Conservation (phyloP, 2,797 vertebrate genomes). For the Malurus splendens region DNA sequence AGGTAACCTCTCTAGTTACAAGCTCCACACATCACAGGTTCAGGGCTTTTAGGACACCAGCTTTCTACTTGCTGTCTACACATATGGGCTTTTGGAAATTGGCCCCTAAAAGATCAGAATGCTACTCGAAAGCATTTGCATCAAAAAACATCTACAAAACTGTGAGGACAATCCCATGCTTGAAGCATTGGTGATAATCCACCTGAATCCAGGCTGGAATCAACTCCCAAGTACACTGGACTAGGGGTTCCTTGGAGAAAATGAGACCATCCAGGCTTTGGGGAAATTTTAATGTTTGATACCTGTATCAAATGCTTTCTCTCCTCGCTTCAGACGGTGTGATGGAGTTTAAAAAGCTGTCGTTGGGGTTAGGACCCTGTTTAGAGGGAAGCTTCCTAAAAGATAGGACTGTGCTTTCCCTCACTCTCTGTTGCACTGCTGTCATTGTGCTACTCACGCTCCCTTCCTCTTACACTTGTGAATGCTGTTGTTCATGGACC, state of each 20-base stretch:
- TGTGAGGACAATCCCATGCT: fast-evolving
- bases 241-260: background rate
- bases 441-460: background rate
- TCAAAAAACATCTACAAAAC: background rate
- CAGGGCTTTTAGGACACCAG: background rate
- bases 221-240: background rate
- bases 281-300: background rate
- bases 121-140: background rate
- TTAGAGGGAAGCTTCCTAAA: background rate
- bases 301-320: background rate
- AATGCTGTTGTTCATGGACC: background rate
- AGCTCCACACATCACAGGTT: background rate
- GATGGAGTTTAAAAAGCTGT: background rate
- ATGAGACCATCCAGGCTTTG: background rate
- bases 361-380: background rate
- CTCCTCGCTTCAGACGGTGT: background rate
- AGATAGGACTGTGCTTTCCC: fast-evolving
- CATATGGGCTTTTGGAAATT: background rate
- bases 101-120: background rate
- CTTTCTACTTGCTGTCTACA: background rate
- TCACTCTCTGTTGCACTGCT: background rate
- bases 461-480: background rate
- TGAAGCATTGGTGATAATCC: background rate
- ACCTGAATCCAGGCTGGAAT: background rate
- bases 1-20: fast-evolving